These are phyloP conservation scores for Protomyctophum bolini DNA, from an alignment of 2,113 vertebrate species.

Conservation along the genomic window DNA sequence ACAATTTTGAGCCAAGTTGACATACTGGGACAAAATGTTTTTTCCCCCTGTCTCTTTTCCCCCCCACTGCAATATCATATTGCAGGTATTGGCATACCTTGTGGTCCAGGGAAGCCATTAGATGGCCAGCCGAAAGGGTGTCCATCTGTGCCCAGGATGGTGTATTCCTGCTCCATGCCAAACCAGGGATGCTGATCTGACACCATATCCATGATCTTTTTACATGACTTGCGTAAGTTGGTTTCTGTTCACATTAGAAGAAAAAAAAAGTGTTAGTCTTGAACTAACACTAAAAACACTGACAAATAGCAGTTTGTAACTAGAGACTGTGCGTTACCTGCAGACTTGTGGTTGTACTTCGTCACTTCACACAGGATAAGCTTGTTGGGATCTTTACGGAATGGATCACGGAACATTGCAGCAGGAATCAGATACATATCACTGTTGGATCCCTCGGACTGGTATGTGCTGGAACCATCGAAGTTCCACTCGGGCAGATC, in stretches of 20 bases:
- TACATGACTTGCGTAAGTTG: conserved; percentile 89
- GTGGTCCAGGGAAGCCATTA: conserved; percentile 95
- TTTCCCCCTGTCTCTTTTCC: not conserved
- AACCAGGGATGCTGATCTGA: conserved; percentile 91
- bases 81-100: conserved; percentile 78
- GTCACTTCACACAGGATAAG: conserved; percentile 95
- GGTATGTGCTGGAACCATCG: conserved; percentile 95
- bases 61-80: too few relatives aligned
- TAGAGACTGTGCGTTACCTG: conserved; percentile 76
- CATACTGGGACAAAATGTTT: not conserved
- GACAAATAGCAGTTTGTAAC: not conserved
- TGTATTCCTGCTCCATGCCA: conserved; percentile 98
- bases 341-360: conserved; percentile 93
- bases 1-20: not conserved
- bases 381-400: conserved; percentile 96
- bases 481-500: conserved; percentile 98
- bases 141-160: conserved; percentile 91
- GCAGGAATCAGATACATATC: conserved; percentile 94
- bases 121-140: conserved; percentile 98
- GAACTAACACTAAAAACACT: not conserved
- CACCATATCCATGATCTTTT: conserved; percentile 92
- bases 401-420: conserved; percentile 95
- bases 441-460: conserved; percentile 95
- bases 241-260: conserved; percentile 79
- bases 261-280: too few relatives aligned